Evolutionary conservation across 2,888 invertebrate species (phyloP), one percentile per base, ranked within the genome.

Genomic region (Pollenia labialis): DNA sequence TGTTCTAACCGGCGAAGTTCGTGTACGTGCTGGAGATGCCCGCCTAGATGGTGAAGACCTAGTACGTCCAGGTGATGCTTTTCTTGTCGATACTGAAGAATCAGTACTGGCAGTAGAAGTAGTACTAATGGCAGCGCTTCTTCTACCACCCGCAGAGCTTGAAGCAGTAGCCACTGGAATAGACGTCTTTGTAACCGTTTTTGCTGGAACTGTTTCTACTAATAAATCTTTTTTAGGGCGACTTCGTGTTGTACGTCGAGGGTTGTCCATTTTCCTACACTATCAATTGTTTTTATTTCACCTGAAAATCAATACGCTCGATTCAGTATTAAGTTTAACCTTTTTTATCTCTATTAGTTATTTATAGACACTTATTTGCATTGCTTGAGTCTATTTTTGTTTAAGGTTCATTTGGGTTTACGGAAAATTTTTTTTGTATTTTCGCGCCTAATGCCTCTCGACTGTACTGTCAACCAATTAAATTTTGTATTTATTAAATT

Each of bases 1-100:
- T 23, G 58, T 66, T 48, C 44, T 56, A 2, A 46, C 56, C 6
- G 83, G 83, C 10, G 93, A 90, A 42, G 89, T 92, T 94, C 80
- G 92, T 92, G 66, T 89, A 89, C 10, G 88, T 7, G 74, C 77
- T 6, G 89, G 89, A 14, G 89, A 89, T 8, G 88, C 85, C 0
- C 86, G 85, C n/a, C 87, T 85, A 12, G 87, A 50, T 10, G 89
- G 88, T 40, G 89, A 88, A 10, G 66, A 88, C 77, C 85, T 88
- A 50, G 85, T 88, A 32, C 90, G 90, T 12, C 90, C 89, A 88
- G 88, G 85, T 40, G 85, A 71, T 71, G 56, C 60, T 58, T 58
- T 80, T 23, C 64, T 82, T 18, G 42, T 80, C 18, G 79, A 83
- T 16, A 80, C 75, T 52, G 74, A 75, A 11, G 81, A 54, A 16